Conservation (phyloP, 2,888 invertebrate genomes). For the Anaspis maculata region DNA sequence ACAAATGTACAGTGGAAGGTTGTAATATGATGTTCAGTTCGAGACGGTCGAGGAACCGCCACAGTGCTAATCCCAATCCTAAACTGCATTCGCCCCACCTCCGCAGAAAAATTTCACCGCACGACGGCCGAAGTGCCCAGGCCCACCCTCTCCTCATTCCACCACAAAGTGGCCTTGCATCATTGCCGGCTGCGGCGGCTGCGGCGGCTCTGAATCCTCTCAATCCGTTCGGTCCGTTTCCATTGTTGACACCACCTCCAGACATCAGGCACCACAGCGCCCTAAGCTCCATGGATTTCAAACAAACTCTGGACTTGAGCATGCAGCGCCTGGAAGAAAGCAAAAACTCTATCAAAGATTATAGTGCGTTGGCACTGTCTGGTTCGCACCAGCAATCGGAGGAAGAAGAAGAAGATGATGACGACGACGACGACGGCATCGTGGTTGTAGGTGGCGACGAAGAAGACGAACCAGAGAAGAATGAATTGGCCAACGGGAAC, state of each 20-base stretch:
- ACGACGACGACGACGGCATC: conserved; percentile 70
- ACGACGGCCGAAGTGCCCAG: conserved; percentile 85
- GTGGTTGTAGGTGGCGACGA: conserved; percentile 69
- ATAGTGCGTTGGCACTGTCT: conserved; percentile 27
- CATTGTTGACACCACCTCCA: conserved; percentile 62
- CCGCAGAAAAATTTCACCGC: conserved; percentile 87
- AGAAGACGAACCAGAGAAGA: conserved; percentile 40
- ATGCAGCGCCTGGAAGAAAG: conserved; percentile 45
- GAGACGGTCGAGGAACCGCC: conserved; percentile 87
- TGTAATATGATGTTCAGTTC: conserved; percentile 99
- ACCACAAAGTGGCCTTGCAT: conserved; percentile 57
- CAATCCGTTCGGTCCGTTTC: conserved; percentile 71
- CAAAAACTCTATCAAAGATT: conserved; percentile 30
- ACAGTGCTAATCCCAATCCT: conserved; percentile 97
- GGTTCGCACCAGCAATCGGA: conserved; percentile 27
- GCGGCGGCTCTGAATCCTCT: conserved; percentile 63
- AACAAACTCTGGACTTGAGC: conserved; percentile 55
- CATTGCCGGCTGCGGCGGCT: conserved; percentile 51
- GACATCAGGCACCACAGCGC: conserved; percentile 55
- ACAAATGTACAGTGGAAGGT: conserved; percentile 96
- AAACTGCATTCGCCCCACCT: conserved; percentile 94
- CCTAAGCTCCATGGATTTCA: conserved; percentile 52
- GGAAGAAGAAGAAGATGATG: conserved; percentile 52
- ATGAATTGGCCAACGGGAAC: conserved; percentile 35
- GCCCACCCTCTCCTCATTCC: conserved; percentile 74